Percentiles rank a stretch among this genome's conserved stretches.
Conservation (phyloP, 1,140 invertebrate species). For the Elymnias hypermnestra region DNA sequence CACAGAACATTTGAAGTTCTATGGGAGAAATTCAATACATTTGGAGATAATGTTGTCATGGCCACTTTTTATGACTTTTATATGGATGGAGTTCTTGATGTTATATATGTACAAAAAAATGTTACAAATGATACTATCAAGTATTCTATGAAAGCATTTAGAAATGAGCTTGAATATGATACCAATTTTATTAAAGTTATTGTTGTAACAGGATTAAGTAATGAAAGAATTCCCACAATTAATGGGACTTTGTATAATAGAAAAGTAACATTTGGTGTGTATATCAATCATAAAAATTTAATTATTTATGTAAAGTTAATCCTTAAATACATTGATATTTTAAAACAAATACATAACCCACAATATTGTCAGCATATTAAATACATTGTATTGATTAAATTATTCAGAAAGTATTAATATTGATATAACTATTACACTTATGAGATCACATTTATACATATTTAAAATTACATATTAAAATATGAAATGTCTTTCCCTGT, state of each 20-base stretch:
- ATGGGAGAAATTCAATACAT: conserved; percentile 83
- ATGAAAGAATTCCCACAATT: conserved; percentile 81
- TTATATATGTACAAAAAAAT: conserved; percentile 84
- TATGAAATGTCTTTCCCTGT: no score
- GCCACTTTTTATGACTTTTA: conserved; percentile 96
- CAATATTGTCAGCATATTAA: no score
- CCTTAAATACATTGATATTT: not conserved
- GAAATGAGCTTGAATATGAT: conserved; percentile 93
- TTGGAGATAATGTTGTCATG: conserved; percentile 84
- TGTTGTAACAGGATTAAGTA: conserved; percentile 90
- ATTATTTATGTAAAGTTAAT: conserved; percentile 4
- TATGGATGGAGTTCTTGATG: conserved; percentile 88
- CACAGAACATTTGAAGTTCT: conserved; percentile 85
- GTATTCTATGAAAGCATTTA: conserved; percentile 84
- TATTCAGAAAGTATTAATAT: no score
- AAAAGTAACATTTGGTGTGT: conserved; percentile 84
- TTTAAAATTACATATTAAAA: no score
- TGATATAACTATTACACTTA: no score
- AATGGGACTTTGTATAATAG: conserved; percentile 84
- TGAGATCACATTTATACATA: no score
- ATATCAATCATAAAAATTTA: conserved; percentile 1
- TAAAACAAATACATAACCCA: no score
- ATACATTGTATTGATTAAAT: no score
- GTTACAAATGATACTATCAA: conserved; percentile 51
- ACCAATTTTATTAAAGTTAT: conserved; percentile 97